Percentiles rank a stretch among this genome's conserved stretches.
Conservation (phyloP, 2,888 invertebrate species). For the Diarsia dahlii region DNA sequence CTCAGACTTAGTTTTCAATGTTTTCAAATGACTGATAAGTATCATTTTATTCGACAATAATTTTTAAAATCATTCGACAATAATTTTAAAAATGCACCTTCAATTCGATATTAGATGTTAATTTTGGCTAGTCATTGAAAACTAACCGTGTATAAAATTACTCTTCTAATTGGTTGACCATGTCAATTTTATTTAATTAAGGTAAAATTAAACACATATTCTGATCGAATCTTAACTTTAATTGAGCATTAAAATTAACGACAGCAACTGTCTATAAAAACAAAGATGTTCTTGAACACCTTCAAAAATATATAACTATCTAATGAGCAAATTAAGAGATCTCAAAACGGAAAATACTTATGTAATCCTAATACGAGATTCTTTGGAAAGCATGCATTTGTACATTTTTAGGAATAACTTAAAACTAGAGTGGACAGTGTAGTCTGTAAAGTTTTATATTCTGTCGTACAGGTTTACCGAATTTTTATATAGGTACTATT, state of each 20-base stretch:
- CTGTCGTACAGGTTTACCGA: not conserved
- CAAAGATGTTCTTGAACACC: slow-evolving; percentile 68
- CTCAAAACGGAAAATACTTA: slow-evolving; percentile 82
- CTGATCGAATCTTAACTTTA: slow-evolving; percentile 63
- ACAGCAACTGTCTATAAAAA: slow-evolving; percentile 79
- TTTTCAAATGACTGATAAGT: too few relatives aligned
- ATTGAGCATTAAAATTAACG: slow-evolving; percentile 71
- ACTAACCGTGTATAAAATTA: not conserved
- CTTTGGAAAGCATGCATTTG: slow-evolving; percentile 89
- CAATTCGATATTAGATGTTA: too few relatives aligned
- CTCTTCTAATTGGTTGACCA: not conserved
- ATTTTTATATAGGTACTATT: too few relatives aligned
- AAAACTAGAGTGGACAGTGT: slow-evolving; percentile 21
- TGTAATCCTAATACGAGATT: slow-evolving; percentile 83
- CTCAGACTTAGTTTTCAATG: not conserved
- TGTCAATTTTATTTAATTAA: not conserved
- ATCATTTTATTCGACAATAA: too few relatives aligned
- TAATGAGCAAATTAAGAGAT: slow-evolving; percentile 84
- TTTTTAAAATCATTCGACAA: too few relatives aligned
- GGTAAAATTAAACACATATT: slow-evolving; percentile 31
- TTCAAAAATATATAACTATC: slow-evolving; percentile 58
- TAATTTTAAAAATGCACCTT: too few relatives aligned
- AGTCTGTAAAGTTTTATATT: slow-evolving; percentile 1
- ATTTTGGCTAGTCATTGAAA: too few relatives aligned
- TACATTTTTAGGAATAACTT: slow-evolving; percentile 73